Conservation (phyloP, 2,113 vertebrate species). For the Xiphophorus maculatus region DNA sequence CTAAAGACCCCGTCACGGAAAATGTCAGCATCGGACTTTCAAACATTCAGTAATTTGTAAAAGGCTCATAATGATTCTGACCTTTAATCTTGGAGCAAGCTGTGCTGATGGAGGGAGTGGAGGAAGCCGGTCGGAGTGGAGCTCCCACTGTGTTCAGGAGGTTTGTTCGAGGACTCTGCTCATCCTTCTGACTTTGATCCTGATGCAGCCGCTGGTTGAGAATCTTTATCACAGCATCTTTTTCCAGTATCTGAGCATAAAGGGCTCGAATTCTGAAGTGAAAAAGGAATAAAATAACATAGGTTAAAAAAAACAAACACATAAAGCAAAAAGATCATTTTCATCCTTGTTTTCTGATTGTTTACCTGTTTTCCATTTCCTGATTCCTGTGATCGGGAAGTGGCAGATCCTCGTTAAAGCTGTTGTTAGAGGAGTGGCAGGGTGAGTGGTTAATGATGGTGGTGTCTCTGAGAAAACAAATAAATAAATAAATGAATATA, state of each 20-base stretch:
- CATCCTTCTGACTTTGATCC: conserved; percentile 83
- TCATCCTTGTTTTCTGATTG: not conserved
- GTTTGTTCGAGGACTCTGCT: conserved; percentile 43
- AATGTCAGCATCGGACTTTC: conserved; percentile 10
- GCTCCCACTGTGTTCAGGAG: conserved; percentile 56
- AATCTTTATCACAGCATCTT: conserved; percentile 95
- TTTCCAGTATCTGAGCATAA: conserved; percentile 95
- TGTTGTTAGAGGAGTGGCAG: conserved; percentile 92
- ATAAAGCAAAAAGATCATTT: not conserved
- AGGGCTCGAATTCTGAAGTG: conserved; percentile 88
- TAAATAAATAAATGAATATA: not conserved
- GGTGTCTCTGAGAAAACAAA: conserved; percentile 83
- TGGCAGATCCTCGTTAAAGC: conserved; percentile 94
- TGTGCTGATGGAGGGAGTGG: conserved; percentile 87
- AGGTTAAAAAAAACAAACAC: not conserved
- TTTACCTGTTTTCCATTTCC: conserved; percentile 97
- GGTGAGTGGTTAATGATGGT: conserved; percentile 98
- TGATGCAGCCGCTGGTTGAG: conserved; percentile 91
- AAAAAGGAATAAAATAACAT: not conserved
- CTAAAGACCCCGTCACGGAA: conserved; percentile 58
- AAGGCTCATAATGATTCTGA: conserved; percentile 41
- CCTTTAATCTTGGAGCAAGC: conserved; percentile 61
- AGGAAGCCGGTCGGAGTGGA: conserved; percentile 85
- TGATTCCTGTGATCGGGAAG: conserved; percentile 90
- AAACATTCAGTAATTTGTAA: not conserved